Conservation (phyloP, 2,797 vertebrate species). For the Cossypha polioptera region DNA sequence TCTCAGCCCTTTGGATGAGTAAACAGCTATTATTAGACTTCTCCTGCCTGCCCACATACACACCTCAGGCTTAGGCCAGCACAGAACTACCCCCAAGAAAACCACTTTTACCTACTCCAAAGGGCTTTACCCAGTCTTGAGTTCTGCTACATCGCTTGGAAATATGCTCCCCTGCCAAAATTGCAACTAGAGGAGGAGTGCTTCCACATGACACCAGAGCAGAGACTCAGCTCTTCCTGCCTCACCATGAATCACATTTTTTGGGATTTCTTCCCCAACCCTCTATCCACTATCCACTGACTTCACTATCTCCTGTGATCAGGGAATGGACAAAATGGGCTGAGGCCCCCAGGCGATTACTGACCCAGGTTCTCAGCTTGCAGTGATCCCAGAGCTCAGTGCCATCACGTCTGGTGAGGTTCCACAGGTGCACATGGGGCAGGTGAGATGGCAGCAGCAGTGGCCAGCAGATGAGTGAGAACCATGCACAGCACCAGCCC, state of each 20-base stretch:
- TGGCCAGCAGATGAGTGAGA: neutral
- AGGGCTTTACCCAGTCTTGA: neutral
- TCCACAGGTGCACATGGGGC: accelerated
- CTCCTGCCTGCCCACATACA: neutral
- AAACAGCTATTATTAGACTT: slow-evolving; percentile 39
- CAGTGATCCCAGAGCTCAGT: neutral
- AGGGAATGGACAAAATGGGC: neutral
- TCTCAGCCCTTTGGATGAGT: slow-evolving; percentile 7
- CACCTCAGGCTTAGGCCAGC: neutral
- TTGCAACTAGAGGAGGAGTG: neutral
- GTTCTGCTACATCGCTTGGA: neutral
- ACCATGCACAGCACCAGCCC: neutral
- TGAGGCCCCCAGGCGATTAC: neutral
- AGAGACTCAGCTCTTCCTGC: neutral
- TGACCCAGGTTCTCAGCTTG: accelerated
- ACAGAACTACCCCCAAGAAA: neutral
- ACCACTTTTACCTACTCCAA: neutral
- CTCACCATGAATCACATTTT: neutral
- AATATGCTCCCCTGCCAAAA: neutral
- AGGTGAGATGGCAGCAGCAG: neutral
- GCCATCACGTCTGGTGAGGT: neutral
- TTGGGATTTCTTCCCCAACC: neutral
- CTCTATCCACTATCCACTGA: neutral
- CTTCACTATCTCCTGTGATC: neutral
- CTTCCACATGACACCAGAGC: neutral